Base-by-base conservation (phyloP, 2,888 invertebrate species). In the Nowickia ferox region DNA sequence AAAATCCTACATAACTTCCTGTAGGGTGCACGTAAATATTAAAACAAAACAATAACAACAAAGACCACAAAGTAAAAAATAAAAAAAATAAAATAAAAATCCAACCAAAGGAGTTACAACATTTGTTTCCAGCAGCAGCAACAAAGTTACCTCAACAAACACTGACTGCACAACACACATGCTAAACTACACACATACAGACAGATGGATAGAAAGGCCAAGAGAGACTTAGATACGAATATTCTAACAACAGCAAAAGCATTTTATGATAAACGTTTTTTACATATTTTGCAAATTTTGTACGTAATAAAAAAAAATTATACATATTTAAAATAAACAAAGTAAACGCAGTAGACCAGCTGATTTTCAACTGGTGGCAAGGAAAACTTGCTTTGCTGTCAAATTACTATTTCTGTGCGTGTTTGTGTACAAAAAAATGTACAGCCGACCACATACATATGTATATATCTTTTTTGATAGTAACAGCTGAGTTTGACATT, bases 261-360 rank as follows among this genome's bases (percentile, higher is more conserved):
- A 83, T 71, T 77, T 57, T 68, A 75, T 53, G 55, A 61, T 38
- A 57, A 76, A 63, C 15, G n/a, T 82, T 74, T 40, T 87, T 87
- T 38, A 4, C 11, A 17, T 55, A 30, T 55, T 57, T 57, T 38
- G 1, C 40, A 44, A 42, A 30, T 38, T 55, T 15, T 76, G 55
- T 19, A 81, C 9, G 9, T 10, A 38, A 30, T 44, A 42, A 1
- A 48, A 38, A 59, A 40, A 42, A 17, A 40, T 15, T 15, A 66
- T 55, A 55, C 11, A 30, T 30, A 30, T 30, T 30, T 30, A 6
- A 30, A 30, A 38, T 11, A 30, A 10, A 61, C 17, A 30, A 55
- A 15, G 13, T 22, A 22, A 55, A 55, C 13, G 13, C 57, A 59
- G 9, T 59, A n/a, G 38, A 59, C 38, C 57, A 38, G 38, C 38